Conservation (phyloP, 2,888 invertebrate species). For the Apomyelois bistriatella region DNA sequence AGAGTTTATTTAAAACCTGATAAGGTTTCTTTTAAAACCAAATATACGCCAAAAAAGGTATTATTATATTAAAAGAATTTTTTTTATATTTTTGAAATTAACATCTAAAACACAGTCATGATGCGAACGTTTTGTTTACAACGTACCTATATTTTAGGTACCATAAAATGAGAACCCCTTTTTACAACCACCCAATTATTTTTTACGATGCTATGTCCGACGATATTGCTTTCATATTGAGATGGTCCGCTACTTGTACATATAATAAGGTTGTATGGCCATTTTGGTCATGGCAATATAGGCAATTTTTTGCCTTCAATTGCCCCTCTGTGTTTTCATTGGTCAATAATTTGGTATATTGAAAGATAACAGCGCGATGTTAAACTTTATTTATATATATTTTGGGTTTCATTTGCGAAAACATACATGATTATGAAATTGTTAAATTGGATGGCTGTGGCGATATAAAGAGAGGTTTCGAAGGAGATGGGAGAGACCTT, state of each 20-base stretch:
- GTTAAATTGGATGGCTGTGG: no score
- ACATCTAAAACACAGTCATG: conserved; percentile 38
- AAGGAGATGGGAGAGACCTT: no score
- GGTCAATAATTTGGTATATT: conserved; percentile 9
- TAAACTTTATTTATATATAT: conserved; percentile 3
- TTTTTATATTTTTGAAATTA: conserved; percentile 23
- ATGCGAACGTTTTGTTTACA: conserved; percentile 65
- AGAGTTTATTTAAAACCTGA: no score
- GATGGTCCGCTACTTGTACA: conserved; percentile 54
- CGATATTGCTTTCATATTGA: conserved; percentile 62
- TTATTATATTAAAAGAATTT: not conserved
- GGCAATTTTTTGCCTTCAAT: conserved; percentile 5
- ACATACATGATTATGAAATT: not conserved
- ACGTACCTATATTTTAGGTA: conserved; percentile 59
- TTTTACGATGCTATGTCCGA: conserved; percentile 71
- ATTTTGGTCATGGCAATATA: not conserved
- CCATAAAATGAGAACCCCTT: conserved; percentile 73
- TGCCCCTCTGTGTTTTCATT: conserved; percentile 8
- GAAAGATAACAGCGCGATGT: conserved; percentile 8
- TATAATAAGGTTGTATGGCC: conserved; percentile 26
- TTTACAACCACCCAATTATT: conserved; percentile 76
- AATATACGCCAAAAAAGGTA: no score
- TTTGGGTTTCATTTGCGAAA: conserved; percentile 7
- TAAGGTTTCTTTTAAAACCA: no score
- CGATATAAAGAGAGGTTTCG: no score